These are phyloP conservation scores for Troides helena DNA, from an alignment of 2,888 invertebrate species.

Conservation along the genomic window DNA sequence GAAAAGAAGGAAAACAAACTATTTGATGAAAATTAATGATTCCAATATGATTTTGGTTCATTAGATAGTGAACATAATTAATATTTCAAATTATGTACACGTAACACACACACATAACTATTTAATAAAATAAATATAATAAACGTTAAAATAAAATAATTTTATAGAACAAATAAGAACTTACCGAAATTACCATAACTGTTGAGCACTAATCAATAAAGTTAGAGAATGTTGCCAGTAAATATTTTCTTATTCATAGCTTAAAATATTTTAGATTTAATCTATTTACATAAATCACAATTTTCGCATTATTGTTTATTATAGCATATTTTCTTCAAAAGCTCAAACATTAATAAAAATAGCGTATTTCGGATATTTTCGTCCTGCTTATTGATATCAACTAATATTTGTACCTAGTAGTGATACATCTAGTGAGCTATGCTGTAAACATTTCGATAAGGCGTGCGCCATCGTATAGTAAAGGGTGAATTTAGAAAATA, in stretches of 20 bases:
- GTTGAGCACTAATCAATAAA: slow-evolving; percentile 19
- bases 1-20: background rate
- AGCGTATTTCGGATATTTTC: too few relatives aligned
- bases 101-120: background rate
- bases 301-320: too few relatives aligned
- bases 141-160: background rate
- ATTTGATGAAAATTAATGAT: background rate
- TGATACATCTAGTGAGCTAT: too few relatives aligned
- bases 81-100: background rate
- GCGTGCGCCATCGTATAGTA: too few relatives aligned
- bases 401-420: too few relatives aligned
- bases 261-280: background rate
- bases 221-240: slow-evolving; percentile 10
- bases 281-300: too few relatives aligned
- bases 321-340: too few relatives aligned
- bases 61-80: background rate
- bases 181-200: slow-evolving; percentile 18
- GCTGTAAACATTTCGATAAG: too few relatives aligned
- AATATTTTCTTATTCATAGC: background rate
- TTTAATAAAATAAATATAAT: background rate
- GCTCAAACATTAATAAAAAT: too few relatives aligned
- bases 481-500: too few relatives aligned
- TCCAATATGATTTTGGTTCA: background rate
- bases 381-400: too few relatives aligned
- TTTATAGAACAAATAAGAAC: slow-evolving; percentile 9